A percentile compares a stretch with the other conserved stretches of the same genome.
Evolutionary conservation across 1,140 invertebrate species (phyloP).

Genomic region (Anoplophora glabripennis): DNA sequence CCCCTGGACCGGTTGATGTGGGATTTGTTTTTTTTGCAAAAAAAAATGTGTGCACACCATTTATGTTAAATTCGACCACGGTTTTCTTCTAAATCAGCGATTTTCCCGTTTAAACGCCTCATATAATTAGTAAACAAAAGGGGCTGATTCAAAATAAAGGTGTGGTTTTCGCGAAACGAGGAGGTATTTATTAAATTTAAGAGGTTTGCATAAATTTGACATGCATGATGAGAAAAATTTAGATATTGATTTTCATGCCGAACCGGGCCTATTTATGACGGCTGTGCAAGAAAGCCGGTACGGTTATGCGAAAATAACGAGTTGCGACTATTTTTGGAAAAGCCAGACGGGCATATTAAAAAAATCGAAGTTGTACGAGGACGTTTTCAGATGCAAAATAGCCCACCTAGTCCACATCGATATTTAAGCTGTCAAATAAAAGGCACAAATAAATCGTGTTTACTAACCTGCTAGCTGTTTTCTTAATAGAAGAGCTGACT

Average conservation of each 20-base stretch:
- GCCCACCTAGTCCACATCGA: neutral
- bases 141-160: no score
- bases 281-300: conserved; percentile 1
- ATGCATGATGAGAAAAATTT: conserved; percentile 5
- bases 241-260: conserved; percentile 15
- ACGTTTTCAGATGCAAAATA: conserved; percentile 13
- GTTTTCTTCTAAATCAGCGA: no score
- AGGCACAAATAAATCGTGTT: conserved; percentile 7
- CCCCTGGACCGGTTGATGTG: no score
- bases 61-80: no score
- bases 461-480: conserved; percentile 90
- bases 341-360: conserved; percentile 10
- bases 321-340: conserved; percentile 26
- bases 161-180: no score
- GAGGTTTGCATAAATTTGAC: no score
- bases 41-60: no score
- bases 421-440: neutral
- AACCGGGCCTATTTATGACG: neutral
- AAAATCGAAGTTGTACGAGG: conserved; percentile 22
- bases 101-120: no score
- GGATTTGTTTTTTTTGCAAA: no score
- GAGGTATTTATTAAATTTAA: no score
- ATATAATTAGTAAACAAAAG: no score
- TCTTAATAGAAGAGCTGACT: conserved; percentile 89
- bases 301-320: conserved; percentile 9